phyloP scores from a whole-genome alignment of 2,888 invertebrate species.

The Ornithoptera priamus region DNA sequence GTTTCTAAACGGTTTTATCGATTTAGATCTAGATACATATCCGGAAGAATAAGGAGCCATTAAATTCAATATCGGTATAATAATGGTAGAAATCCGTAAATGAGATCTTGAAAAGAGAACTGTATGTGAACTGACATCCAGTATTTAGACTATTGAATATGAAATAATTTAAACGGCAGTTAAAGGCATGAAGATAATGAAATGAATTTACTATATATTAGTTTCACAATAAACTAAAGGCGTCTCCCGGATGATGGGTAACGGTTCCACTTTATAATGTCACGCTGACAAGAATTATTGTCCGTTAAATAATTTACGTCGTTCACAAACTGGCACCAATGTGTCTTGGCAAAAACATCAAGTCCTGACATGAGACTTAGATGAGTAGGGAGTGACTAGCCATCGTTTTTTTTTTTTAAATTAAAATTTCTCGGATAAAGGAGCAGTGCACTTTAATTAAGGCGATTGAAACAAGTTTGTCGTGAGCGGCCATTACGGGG shows the following conservation, averaged over 20 bases:
- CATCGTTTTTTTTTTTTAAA: background rate
- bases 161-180: background rate
- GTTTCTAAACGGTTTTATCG: too few species aligned
- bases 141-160: background rate
- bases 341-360: background rate
- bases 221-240: background rate
- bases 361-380: background rate
- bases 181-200: background rate
- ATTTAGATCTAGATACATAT: too few species aligned
- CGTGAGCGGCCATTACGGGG: background rate
- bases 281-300: conserved; percentile 4
- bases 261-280: conserved; percentile 1
- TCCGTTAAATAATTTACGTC: conserved; percentile 4
- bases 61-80: background rate
- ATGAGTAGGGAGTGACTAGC: background rate
- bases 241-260: background rate
- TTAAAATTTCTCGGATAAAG: background rate
- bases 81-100: too few species aligned
- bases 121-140: background rate
- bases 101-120: background rate
- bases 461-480: background rate
- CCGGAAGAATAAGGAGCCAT: background rate
- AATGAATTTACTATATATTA: background rate
- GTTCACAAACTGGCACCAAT: background rate
- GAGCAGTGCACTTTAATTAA: background rate